A percentile compares a stretch with the other conserved stretches of the same genome.
These are phyloP conservation scores for Pogonocichla stellata DNA, from an alignment of 2,113 vertebrate species.

Conservation along the genomic window DNA sequence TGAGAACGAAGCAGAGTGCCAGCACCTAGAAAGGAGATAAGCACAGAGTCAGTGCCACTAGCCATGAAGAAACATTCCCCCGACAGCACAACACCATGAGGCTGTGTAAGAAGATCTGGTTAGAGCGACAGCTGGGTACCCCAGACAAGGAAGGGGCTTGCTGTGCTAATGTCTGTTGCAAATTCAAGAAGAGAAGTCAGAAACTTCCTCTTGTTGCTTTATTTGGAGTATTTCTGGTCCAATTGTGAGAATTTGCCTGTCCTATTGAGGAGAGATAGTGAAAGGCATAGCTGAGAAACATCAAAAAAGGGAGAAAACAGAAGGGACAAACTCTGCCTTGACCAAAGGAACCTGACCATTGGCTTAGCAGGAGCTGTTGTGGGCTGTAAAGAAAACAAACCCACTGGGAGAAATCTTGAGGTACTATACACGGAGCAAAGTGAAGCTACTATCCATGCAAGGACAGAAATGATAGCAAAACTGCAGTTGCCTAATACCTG, in stretches of 20 bases:
- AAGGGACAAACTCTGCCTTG: background rate
- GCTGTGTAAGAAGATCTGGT: background rate
- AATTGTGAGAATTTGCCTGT: background rate
- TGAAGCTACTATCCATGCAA: background rate
- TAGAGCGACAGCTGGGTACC: background rate
- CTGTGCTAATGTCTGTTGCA: background rate
- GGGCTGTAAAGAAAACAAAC: background rate
- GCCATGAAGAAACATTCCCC: background rate
- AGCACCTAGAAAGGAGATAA: slow-evolving; percentile 81
- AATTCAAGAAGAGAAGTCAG: background rate
- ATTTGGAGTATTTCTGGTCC: background rate
- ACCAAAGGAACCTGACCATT: background rate
- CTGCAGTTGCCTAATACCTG: background rate
- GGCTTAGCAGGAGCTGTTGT: background rate
- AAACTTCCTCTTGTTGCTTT: background rate
- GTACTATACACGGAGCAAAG: background rate
- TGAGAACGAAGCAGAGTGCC: slow-evolving; percentile 93
- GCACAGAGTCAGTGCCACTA: background rate
- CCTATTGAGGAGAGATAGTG: background rate
- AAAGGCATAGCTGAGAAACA: background rate
- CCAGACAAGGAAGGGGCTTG: background rate
- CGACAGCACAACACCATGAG: background rate
- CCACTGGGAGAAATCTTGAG: background rate
- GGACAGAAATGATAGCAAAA: background rate
- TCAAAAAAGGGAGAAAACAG: background rate